These are phyloP conservation scores for Pterostichus niger DNA, from an alignment of 2,888 invertebrate genomes.

Conservation along the genomic window DNA sequence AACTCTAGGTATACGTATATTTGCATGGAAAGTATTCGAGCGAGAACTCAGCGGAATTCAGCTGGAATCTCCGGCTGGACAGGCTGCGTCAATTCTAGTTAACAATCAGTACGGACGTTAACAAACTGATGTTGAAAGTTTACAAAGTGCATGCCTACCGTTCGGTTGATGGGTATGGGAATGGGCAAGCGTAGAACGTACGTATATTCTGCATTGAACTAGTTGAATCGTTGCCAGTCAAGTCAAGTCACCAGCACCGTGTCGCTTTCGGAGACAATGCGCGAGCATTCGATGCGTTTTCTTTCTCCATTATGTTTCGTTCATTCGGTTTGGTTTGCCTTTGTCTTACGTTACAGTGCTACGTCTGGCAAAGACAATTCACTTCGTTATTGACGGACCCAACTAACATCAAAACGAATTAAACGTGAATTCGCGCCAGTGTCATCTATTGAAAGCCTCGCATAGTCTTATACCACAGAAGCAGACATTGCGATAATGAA, in stretches of 20 bases:
- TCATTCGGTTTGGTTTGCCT: slow-evolving; percentile 33
- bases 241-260: neutral
- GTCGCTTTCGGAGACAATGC: slow-evolving; percentile 15
- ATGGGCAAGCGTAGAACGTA: neutral
- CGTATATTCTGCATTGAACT: neutral
- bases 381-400: slow-evolving; percentile 40
- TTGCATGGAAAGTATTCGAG: neutral
- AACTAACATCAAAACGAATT: slow-evolving; percentile 10
- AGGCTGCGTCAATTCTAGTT: slow-evolving; percentile 15
- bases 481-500: neutral
- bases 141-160: neutral
- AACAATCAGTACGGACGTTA: slow-evolving; percentile 15
- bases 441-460: neutral
- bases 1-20: neutral
- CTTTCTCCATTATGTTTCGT: slow-evolving; percentile 42
- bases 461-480: neutral
- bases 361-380: slow-evolving; percentile 45
- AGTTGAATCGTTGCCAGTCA: slow-evolving; percentile 17
- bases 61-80: neutral
- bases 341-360: slow-evolving; percentile 37
- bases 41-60: neutral
- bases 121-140: slow-evolving; percentile 6
- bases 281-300: slow-evolving; percentile 16
- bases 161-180: neutral
- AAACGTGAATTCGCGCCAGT: slow-evolving; percentile 19